Conservation (phyloP, 2,113 vertebrate genomes). For the Falco punctatus region DNA sequence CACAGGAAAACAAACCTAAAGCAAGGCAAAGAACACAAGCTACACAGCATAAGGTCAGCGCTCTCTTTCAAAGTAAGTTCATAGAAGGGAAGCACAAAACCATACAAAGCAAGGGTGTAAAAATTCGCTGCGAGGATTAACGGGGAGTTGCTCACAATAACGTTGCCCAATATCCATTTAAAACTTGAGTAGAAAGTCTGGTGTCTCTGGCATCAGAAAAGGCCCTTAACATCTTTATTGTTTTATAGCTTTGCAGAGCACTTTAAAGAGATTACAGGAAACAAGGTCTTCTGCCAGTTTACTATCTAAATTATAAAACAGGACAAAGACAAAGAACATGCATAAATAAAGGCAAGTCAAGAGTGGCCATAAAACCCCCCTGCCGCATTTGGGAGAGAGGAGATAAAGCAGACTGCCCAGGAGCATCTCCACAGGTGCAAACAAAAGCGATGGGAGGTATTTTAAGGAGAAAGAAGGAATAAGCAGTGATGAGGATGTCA, state of each 20-base stretch:
- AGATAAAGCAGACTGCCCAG: not conserved
- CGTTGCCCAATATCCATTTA: not conserved
- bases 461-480: not conserved
- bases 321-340: not conserved
- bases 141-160: fast-evolving
- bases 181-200: not conserved
- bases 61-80: not conserved
- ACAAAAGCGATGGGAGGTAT: not conserved
- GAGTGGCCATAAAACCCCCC: not conserved
- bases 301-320: not conserved
- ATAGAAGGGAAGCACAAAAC: not conserved
- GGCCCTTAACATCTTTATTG: not conserved
- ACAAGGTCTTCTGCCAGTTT: not conserved
- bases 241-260: not conserved
- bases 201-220: not conserved
- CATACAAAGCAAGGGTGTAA: not conserved
- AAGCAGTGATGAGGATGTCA: fast-evolving
- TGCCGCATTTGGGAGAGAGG: not conserved
- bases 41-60: not conserved
- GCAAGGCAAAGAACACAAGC: not conserved
- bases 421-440: not conserved
- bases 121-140: not conserved
- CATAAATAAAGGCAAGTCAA: not conserved
- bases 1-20: not conserved
- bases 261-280: not conserved